Conservation (phyloP, 2,113 vertebrate genomes). For the Aptenodytes patagonicus region DNA sequence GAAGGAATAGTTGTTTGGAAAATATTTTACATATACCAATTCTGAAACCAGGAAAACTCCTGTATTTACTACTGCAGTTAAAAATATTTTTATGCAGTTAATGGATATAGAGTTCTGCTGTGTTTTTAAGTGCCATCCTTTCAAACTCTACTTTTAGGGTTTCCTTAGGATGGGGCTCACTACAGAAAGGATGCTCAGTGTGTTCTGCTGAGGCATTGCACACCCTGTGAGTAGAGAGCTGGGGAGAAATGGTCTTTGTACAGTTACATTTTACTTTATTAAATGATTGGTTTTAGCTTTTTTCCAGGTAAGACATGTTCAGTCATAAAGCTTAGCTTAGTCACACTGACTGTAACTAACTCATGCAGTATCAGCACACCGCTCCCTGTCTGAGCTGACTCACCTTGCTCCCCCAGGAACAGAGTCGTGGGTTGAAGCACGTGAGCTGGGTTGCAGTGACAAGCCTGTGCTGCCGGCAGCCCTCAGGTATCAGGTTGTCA, state of each 20-base stretch:
- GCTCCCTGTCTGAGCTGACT: not conserved
- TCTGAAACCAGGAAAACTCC: not conserved
- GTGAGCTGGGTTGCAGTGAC: not conserved
- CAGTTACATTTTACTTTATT: not conserved
- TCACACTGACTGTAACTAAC: not conserved
- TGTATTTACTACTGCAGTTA: not conserved
- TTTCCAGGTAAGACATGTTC: not conserved
- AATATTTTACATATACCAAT: not conserved
- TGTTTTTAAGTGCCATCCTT: not conserved
- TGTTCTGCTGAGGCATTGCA: not conserved
- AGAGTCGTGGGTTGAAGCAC: accelerated
- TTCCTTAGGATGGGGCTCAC: not conserved
- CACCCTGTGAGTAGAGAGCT: not conserved
- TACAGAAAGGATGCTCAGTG: not conserved
- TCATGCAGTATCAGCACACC: accelerated
- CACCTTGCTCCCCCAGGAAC: not conserved
- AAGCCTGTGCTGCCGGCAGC: not conserved
- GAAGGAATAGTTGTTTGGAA: not conserved
- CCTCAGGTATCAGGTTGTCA: not conserved
- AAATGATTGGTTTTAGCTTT: not conserved
- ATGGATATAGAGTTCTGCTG: not conserved
- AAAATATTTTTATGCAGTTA: not conserved
- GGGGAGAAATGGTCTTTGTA: not conserved
- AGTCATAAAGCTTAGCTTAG: not conserved
- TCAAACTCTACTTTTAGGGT: not conserved